These are phyloP conservation scores for Sardina pilchardus DNA, from an alignment of 2,113 vertebrate species.

Conservation along the genomic window DNA sequence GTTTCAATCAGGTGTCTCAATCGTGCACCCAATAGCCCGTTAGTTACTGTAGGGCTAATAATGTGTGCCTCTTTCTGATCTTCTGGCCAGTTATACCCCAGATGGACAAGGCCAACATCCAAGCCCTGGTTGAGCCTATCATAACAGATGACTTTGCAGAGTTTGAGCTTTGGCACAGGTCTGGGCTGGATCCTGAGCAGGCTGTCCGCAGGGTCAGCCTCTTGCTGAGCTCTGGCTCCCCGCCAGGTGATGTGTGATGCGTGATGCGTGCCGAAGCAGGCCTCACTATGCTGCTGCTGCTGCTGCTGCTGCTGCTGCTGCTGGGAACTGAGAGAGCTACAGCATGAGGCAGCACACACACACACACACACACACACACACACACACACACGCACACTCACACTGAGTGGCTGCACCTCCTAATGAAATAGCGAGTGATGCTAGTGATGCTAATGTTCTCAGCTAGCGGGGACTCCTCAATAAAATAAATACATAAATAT, in stretches of 20 bases:
- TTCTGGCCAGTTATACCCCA: too few relatives aligned
- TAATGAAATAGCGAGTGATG: too few relatives aligned
- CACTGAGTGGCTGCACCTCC: not conserved
- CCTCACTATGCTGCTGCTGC: not conserved
- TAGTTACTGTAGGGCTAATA: not conserved
- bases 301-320: not conserved
- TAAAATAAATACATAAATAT: too few relatives aligned
- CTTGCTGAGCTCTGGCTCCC: not conserved
- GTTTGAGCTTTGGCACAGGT: not conserved
- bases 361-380: too few relatives aligned
- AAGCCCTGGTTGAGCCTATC: not conserved
- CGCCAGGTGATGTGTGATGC: not conserved
- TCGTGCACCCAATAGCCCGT: too few relatives aligned
- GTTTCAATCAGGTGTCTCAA: too few relatives aligned
- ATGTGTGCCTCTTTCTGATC: not conserved
- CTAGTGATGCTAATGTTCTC: not conserved
- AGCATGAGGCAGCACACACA: not conserved
- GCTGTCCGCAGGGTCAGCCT: too few relatives aligned
- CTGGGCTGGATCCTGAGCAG: too few relatives aligned
- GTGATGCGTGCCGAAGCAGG: not conserved
- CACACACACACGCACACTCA: too few relatives aligned
- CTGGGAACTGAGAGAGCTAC: not conserved
- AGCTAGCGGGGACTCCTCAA: not conserved
- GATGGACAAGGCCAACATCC: not conserved
- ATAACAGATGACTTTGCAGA: not conserved